phyloP scores from a whole-genome alignment of 2,797 vertebrate genomes.

The Tokudaia tokunoshimensis region DNA sequence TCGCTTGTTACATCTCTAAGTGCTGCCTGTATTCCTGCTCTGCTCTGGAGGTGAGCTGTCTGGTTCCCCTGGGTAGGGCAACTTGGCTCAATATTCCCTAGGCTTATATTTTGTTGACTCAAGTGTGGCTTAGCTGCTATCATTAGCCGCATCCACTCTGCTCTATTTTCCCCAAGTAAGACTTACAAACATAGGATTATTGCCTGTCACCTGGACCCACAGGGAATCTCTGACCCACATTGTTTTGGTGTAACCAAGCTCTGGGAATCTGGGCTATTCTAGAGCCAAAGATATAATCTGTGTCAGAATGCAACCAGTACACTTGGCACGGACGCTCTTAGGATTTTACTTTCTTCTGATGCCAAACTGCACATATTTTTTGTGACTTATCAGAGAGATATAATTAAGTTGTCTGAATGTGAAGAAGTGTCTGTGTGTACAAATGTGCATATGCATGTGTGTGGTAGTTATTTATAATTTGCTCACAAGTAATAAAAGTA shows the following conservation, averaged over 20 bases:
- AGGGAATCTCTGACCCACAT: conserved; percentile 71
- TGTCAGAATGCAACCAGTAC: not conserved
- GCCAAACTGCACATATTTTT: not conserved
- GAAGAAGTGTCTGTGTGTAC: not conserved
- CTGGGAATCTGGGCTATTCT: conserved; percentile 46
- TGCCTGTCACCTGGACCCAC: conserved; percentile 33
- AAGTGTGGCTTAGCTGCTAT: conserved; percentile 62
- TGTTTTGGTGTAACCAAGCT: conserved; percentile 58
- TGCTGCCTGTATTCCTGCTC: conserved; percentile 34
- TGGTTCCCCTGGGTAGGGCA: not conserved
- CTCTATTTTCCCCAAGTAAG: conserved; percentile 76
- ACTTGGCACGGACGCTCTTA: not conserved
- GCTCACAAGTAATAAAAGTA: not conserved
- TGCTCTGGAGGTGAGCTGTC: conserved; percentile 35
- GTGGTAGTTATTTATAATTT: not conserved
- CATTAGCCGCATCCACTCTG: conserved; percentile 73
- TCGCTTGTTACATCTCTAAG: not conserved
- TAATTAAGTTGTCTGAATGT: not conserved
- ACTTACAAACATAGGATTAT: conserved; percentile 52
- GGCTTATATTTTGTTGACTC: conserved; percentile 77
- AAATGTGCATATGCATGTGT: not conserved
- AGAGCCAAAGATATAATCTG: conserved; percentile 50
- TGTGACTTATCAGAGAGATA: not conserved
- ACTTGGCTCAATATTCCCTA: conserved; percentile 69
- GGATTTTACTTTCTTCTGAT: not conserved